phyloP scores from a whole-genome alignment of 2,888 invertebrate species.

The Mamestra brassicae region DNA sequence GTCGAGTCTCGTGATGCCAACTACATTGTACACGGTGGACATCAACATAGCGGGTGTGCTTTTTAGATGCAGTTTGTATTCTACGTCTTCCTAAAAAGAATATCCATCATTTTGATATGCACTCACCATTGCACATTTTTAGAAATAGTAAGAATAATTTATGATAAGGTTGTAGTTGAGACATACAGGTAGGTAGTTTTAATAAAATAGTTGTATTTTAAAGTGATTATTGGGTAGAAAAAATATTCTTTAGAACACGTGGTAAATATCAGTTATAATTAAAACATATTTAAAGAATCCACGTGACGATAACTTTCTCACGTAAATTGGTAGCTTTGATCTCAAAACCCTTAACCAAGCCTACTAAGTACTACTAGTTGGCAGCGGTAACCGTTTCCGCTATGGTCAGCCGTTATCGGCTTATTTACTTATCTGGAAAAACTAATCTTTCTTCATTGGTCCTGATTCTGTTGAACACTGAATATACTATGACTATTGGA shows the following conservation, averaged over 20 bases:
- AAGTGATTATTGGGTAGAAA: constrained; percentile 58
- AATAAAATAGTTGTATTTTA: constrained; percentile 65
- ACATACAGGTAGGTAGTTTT: constrained; percentile 75
- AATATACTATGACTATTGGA: constrained; percentile 4
- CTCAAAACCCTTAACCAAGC: constrained; percentile 53
- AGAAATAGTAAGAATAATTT: constrained; percentile 74
- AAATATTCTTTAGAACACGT: constrained; percentile 48
- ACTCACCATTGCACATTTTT: constrained; percentile 71
- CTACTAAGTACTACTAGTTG: constrained; percentile 11
- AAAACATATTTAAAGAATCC: constrained; percentile 24
- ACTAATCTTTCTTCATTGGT: neutral
- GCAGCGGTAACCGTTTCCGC: neutral
- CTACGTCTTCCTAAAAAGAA: constrained; percentile 32
- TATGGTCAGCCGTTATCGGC: neutral
- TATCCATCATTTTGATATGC: constrained; percentile 40
- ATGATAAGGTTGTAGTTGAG: constrained; percentile 77
- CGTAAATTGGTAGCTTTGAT: constrained; percentile 66
- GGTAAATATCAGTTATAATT: constrained; percentile 46
- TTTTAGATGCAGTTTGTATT: constrained; percentile 25
- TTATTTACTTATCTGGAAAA: neutral
- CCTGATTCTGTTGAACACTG: constrained; percentile 14
- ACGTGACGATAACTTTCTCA: constrained; percentile 29
- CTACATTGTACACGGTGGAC: constrained; percentile 53
- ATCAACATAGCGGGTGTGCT: constrained; percentile 39
- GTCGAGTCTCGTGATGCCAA: constrained; percentile 77